Base-by-base conservation (phyloP, 2,797 vertebrate species). In the Euthynnus affinis region DNA sequence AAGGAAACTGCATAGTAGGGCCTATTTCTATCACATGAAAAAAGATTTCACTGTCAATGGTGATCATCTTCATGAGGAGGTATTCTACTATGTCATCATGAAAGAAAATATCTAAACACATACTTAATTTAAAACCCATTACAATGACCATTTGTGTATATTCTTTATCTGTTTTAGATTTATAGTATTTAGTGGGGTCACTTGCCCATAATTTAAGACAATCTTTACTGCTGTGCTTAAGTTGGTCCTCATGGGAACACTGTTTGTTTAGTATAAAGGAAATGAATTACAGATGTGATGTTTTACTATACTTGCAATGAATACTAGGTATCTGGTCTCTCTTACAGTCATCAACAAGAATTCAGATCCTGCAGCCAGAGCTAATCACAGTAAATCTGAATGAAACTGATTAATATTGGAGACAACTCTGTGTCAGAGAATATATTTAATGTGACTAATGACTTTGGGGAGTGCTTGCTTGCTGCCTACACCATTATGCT, bases 191-290 rank as follows among this genome's bases (percentile, higher is more conserved):
- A 60, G 4, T 22, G 4, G 3, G 49, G 37, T 64, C 29, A 42
- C 23, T 65, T 66, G 44, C 56, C 63, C 14, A 48, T 49, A 25
- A 64, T 74, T 52, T 65, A 17, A 67, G 34, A 12, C 55, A 55
- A 27, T 67, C 69, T 60, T 57, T 15, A n/a, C 18, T 65, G 59
- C 71, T 78, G 65, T 72, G 51, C 65, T 82, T 23, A 55, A 67
- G 13, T 1, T 53, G 55, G 85, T 89, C 71, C 55, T 78, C 84
- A 79, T 91, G 86, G 89, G 53, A 85, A 91, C 87, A 68, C 49
- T 87, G 81, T 91, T 92, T 93, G 80, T 89, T 90, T 86, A 82
- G 63, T 80, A 42, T 84, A 81, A 88, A 84, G 76, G 76, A 90
- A 89, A 88, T 80, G 55, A 82, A 87, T 85, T 65, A 64, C 58